Percentiles rank a stretch among this genome's conserved stretches.
Conservation (phyloP, 2,888 invertebrate species). For the Melieria picta region DNA sequence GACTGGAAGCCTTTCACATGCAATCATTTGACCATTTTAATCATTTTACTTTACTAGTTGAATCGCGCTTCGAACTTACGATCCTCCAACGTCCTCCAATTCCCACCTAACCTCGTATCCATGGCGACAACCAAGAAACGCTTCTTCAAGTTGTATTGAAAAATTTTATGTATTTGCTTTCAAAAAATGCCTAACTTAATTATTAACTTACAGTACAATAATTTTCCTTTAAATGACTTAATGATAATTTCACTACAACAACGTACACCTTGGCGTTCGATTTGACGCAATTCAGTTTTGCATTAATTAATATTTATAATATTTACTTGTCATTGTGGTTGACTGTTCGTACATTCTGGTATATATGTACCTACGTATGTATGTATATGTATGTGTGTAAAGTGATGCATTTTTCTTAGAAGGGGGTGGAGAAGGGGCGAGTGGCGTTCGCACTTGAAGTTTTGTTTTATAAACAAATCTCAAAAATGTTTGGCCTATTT, state of each 20-base stretch:
- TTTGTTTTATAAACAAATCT: not conserved
- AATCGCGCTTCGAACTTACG: too few species aligned
- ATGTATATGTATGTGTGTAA: conserved; percentile 3
- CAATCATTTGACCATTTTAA: too few species aligned
- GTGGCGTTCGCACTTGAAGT: too few species aligned
- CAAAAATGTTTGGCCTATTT: too few species aligned
- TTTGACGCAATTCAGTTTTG: not conserved
- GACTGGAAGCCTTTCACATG: too few species aligned
- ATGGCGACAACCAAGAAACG: not conserved
- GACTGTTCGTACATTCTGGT: not conserved
- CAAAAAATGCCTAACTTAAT: conserved; percentile 29
- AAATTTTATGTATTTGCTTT: conserved; percentile 27
- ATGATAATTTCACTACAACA: conserved; percentile 24
- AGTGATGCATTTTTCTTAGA: not conserved
- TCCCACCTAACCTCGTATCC: not conserved
- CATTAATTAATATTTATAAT: conserved; percentile 12
- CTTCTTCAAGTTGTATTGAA: conserved; percentile 21
- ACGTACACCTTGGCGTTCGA: too few species aligned
- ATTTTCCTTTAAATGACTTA: conserved; percentile 26
- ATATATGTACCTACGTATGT: conserved; percentile 11
- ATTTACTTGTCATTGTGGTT: not conserved
- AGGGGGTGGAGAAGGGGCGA: not conserved
- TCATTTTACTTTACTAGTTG: too few species aligned
- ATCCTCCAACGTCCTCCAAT: too few species aligned
- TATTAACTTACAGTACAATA: conserved; percentile 23